Evolutionary conservation across 1,140 invertebrate species (phyloP).

Genomic region (Hypothenemus hampei): DNA sequence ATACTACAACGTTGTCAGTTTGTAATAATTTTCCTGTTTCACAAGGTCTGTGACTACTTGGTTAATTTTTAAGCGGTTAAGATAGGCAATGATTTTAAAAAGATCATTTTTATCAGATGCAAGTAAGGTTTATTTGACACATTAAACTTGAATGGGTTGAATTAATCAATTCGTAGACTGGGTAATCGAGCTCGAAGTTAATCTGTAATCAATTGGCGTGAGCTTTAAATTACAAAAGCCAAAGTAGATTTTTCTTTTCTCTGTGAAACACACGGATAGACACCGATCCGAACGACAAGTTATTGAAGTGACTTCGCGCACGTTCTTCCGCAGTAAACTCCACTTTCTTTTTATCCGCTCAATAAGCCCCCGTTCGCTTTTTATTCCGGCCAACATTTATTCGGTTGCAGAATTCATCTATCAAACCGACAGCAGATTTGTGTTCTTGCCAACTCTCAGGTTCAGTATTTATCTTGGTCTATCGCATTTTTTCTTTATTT

Average conservation of each 20-base stretch:
- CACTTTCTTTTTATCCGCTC: constrained; percentile 21
- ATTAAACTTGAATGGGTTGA: too few relatives aligned
- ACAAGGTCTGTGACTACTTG: too few relatives aligned
- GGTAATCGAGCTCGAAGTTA: not conserved
- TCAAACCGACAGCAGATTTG: constrained; percentile 21
- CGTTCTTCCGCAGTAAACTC: constrained; percentile 11
- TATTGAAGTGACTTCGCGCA: constrained; percentile 6
- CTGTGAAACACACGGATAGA: too few relatives aligned
- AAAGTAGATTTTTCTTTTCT: constrained; percentile 8
- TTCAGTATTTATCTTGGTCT: constrained; percentile 23
- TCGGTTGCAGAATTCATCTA: constrained; percentile 21
- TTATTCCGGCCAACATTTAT: constrained; percentile 23
- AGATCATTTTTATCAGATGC: too few relatives aligned
- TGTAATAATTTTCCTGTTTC: too few relatives aligned
- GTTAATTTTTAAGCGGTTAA: too few relatives aligned
- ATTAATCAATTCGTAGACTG: too few relatives aligned
- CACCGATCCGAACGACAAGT: constrained; percentile 6
- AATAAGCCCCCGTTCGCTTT: constrained; percentile 24
- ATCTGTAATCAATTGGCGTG: not conserved
- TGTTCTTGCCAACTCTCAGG: constrained; percentile 19
- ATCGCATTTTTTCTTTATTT: constrained; percentile 25
- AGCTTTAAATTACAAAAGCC: not conserved
- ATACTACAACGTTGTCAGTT: too few relatives aligned
- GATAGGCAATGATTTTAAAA: too few relatives aligned
- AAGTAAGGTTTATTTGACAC: too few relatives aligned